A percentile compares a stretch with the other conserved stretches of the same genome.
Conservation (phyloP, 1,140 invertebrate genomes). For the Halyomorpha halys region DNA sequence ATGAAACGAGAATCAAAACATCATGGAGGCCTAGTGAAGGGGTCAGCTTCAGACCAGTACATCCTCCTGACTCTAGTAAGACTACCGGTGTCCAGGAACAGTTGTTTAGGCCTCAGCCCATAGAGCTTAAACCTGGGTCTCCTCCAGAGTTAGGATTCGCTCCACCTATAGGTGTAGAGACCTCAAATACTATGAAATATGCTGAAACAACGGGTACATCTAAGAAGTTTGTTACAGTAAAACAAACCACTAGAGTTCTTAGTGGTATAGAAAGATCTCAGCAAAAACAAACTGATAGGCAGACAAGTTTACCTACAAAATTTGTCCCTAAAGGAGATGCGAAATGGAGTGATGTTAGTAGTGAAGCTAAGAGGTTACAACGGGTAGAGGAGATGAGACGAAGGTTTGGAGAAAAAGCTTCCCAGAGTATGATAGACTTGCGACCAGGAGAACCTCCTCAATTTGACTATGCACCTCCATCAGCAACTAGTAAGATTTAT, state of each 20-base stretch:
- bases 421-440: constrained; percentile 35
- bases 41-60: constrained; percentile 38
- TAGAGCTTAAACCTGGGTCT: constrained; percentile 44
- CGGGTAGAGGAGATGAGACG: constrained; percentile 36
- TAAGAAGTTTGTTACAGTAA: constrained; percentile 51
- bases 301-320: constrained; percentile 28
- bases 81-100: constrained; percentile 37
- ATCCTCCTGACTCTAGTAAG: neutral
- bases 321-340: constrained; percentile 41
- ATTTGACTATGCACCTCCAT: constrained; percentile 43
- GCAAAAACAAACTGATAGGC: constrained; percentile 32
- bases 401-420: constrained; percentile 33
- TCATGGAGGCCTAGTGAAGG: constrained; percentile 40
- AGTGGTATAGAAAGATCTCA: constrained; percentile 42
- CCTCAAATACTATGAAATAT: constrained; percentile 54
- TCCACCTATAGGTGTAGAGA: constrained; percentile 46
- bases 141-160: constrained; percentile 48
- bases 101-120: constrained; percentile 39
- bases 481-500: constrained; percentile 31
- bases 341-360: constrained; percentile 42
- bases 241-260: constrained; percentile 56
- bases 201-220: constrained; percentile 54
- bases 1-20: constrained; percentile 50
- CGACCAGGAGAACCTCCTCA: constrained; percentile 49
- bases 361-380: constrained; percentile 35